phyloP scores from a whole-genome alignment of 92 coral and sea anemone species.

The Paragorgia papillata region DNA sequence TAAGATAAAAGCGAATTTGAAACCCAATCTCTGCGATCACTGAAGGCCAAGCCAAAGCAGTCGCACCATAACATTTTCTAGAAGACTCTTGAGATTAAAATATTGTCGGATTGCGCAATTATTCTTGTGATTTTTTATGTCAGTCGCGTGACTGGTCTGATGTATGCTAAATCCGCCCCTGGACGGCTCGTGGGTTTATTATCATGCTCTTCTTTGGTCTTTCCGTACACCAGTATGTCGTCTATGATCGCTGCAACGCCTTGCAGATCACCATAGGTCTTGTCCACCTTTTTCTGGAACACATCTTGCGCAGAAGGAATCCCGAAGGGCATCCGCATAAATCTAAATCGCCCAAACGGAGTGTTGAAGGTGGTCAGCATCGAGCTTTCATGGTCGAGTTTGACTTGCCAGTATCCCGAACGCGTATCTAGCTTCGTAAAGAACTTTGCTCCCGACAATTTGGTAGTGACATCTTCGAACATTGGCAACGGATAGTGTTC shows the following conservation, averaged over 20 bases:
- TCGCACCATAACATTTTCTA: too few relatives aligned
- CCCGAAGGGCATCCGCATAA: slow-evolving; percentile 23
- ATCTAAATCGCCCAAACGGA: background rate
- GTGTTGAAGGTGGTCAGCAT: slow-evolving; percentile 3
- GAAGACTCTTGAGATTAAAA: too few relatives aligned
- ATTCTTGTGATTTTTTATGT: too few relatives aligned
- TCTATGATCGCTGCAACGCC: slow-evolving; percentile 6
- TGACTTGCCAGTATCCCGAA: slow-evolving; percentile 18
- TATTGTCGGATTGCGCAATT: background rate
- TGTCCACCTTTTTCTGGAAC: slow-evolving; percentile 11
- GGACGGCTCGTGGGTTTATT: background rate
- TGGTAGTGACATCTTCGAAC: slow-evolving; percentile 16
- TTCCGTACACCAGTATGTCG: slow-evolving; percentile 10
- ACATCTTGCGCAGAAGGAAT: slow-evolving; percentile 22
- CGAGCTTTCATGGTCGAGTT: slow-evolving; percentile 12
- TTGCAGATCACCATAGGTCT: background rate
- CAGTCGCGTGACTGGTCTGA: too few relatives aligned
- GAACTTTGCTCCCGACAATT: slow-evolving; percentile 17
- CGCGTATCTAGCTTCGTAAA: slow-evolving; percentile 11
- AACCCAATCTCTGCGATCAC: too few relatives aligned
- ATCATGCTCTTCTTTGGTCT: slow-evolving; percentile 25
- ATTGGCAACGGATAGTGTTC: slow-evolving; percentile 23
- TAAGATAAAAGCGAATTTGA: too few relatives aligned
- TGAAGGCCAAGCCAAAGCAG: too few relatives aligned
- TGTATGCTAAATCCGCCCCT: too few relatives aligned